Evolutionary conservation across 2,113 vertebrate species (phyloP).

Genomic region (Scytalopus superciliaris): DNA sequence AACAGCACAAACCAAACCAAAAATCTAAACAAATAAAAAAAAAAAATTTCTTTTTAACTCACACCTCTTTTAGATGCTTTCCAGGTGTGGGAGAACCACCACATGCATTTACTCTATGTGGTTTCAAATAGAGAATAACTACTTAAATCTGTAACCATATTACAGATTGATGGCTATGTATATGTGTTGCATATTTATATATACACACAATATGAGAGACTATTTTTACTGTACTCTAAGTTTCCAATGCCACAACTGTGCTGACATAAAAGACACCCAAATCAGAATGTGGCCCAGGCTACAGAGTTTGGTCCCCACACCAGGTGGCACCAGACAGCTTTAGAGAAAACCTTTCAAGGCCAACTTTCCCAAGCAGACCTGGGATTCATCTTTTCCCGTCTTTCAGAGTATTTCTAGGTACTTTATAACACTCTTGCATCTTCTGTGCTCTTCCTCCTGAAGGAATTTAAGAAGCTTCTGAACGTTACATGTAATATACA

Average conservation of each 20-base stretch:
- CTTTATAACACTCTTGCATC: background rate
- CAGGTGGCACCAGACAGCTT: conserved; percentile 48
- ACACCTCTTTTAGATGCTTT: background rate
- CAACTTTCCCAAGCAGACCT: background rate
- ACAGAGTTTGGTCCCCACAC: conserved; percentile 17
- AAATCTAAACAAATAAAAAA: background rate
- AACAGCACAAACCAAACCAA: background rate
- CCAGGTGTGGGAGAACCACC: background rate
- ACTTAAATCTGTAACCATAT: background rate
- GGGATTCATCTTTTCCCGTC: background rate
- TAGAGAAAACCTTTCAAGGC: background rate
- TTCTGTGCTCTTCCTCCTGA: conserved; percentile 29
- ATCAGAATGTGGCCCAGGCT: background rate
- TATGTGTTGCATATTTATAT: background rate
- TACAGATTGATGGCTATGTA: background rate
- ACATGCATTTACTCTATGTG: background rate
- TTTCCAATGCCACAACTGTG: background rate
- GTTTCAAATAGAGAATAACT: background rate
- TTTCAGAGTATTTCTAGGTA: conserved; percentile 14
- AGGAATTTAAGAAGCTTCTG: conserved; percentile 18
- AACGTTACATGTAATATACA: background rate
- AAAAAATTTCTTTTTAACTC: background rate
- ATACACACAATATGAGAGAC: background rate
- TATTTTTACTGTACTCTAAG: background rate
- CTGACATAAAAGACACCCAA: background rate